A percentile compares a stretch with the other conserved stretches of the same genome.
phyloP scores from a whole-genome alignment of 1,140 invertebrate genomes.

The Macrobrachium nipponense region DNA sequence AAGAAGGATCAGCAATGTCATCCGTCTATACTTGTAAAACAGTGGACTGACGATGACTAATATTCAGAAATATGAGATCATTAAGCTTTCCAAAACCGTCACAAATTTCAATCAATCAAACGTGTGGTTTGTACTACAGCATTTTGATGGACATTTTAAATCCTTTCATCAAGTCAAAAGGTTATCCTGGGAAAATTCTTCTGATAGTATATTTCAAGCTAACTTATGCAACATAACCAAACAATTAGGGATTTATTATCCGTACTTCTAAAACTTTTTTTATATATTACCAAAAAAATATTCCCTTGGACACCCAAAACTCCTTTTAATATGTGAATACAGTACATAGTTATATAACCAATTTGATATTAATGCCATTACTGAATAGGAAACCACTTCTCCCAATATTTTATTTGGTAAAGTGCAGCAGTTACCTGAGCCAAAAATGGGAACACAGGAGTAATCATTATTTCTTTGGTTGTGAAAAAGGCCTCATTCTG shows the following conservation, averaged over 20 bases:
- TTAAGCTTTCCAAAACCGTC: slow-evolving; percentile 20
- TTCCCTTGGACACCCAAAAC: too few species aligned
- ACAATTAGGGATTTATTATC: too few species aligned
- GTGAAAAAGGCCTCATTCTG: slow-evolving; percentile 45
- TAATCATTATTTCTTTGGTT: slow-evolving; percentile 56
- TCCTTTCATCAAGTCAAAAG: too few species aligned
- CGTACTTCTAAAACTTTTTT: too few species aligned
- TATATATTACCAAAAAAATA: too few species aligned
- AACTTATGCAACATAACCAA: too few species aligned
- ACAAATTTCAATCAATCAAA: slow-evolving; percentile 23
- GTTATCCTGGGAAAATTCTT: too few species aligned
- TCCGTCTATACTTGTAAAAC: too few species aligned
- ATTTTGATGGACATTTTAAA: too few species aligned
- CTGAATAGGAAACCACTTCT: slow-evolving; percentile 8
- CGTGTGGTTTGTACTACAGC: too few species aligned
- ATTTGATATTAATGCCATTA: slow-evolving; percentile 29
- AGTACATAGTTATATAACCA: neutral
- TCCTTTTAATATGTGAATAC: too few species aligned
- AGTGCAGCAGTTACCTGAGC: slow-evolving; percentile 49
- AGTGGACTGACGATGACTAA: neutral
- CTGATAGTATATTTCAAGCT: too few species aligned
- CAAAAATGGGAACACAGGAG: slow-evolving; percentile 52
- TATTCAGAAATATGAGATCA: slow-evolving; percentile 45
- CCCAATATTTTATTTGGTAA: slow-evolving; percentile 52
- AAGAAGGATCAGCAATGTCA: slow-evolving; percentile 4